A percentile compares a stretch with the other conserved stretches of the same genome.
Conservation (phyloP, 2,888 invertebrate genomes). For the Crossocerus cetratus region DNA sequence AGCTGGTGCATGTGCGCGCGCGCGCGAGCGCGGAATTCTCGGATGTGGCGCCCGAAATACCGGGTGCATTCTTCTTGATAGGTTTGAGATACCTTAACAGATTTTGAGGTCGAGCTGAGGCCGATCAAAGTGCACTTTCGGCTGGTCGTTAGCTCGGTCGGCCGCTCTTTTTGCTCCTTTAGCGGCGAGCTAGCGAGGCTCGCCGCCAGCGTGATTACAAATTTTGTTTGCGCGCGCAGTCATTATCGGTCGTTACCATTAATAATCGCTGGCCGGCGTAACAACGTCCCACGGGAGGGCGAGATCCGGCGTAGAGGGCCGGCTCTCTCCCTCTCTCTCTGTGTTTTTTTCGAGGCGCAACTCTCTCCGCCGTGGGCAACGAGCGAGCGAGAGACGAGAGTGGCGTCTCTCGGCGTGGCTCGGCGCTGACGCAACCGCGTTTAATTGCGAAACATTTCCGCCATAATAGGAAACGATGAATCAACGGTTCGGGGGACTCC, state of each 20-base stretch:
- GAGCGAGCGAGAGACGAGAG: too few relatives aligned
- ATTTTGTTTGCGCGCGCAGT: slow-evolving; percentile 34
- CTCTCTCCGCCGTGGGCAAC: slow-evolving; percentile 24
- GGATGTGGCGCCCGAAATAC: too few relatives aligned
- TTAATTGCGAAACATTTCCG: slow-evolving; percentile 61
- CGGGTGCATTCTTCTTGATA: too few relatives aligned
- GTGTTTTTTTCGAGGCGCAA: not conserved
- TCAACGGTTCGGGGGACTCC: slow-evolving; percentile 56
- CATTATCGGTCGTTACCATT: slow-evolving; percentile 50
- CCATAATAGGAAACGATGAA: slow-evolving; percentile 58
- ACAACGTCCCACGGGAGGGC: slow-evolving; percentile 32
- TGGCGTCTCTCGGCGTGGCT: slow-evolving; percentile 30
- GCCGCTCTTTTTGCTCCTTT: not conserved
- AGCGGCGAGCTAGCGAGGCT: not conserved
- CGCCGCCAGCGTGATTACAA: slow-evolving; percentile 8
- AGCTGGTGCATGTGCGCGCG: too few relatives aligned
- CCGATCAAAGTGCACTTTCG: not conserved
- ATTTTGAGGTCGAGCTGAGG: too few relatives aligned
- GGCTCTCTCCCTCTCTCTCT: not conserved
- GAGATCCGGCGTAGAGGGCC: slow-evolving; percentile 16
- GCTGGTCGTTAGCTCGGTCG: not conserved
- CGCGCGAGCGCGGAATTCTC: too few relatives aligned
- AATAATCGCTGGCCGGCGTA: slow-evolving; percentile 45
- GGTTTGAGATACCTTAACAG: too few relatives aligned
- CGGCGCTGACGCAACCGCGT: slow-evolving; percentile 54